A percentile compares a stretch with the other conserved stretches of the same genome.
Evolutionary conservation across 2,888 invertebrate species (phyloP).

Genomic region (Apoda limacodes): DNA sequence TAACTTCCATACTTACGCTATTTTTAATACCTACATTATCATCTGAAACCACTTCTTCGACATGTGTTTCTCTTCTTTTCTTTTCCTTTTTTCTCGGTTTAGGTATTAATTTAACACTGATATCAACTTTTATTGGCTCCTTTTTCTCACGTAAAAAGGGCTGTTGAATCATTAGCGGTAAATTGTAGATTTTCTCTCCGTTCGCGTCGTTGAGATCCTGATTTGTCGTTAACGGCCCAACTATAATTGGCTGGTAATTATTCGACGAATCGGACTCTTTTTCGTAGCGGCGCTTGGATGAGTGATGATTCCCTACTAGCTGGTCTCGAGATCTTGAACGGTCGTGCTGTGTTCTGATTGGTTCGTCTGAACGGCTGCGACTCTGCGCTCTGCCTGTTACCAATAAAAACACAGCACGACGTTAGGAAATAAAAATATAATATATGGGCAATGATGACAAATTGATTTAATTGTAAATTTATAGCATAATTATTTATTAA

Average conservation of each 20-base stretch:
- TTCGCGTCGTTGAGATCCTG: constrained; percentile 56
- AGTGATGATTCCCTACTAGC: constrained; percentile 40
- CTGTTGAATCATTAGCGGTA: constrained; percentile 68
- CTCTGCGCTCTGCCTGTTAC: constrained; percentile 69
- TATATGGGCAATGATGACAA: constrained; percentile 57
- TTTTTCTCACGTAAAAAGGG: constrained; percentile 73
- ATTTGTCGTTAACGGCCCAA: constrained; percentile 63
- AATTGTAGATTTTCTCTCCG: constrained; percentile 56
- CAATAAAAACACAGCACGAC: constrained; percentile 71
- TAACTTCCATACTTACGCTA: constrained; percentile 58
- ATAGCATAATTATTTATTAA: constrained; percentile 14
- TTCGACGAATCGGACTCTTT: constrained; percentile 72
- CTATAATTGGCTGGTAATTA: constrained; percentile 56
- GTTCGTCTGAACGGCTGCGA: constrained; percentile 65
- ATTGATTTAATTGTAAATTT: constrained; percentile 15
- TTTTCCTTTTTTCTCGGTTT: constrained; percentile 63
- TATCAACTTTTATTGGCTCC: constrained; percentile 82
- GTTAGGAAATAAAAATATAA: constrained; percentile 40
- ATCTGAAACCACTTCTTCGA: constrained; percentile 38
- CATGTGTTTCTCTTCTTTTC: constrained; percentile 39
- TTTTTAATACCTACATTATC: constrained; percentile 45
- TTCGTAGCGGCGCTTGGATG: constrained; percentile 58
- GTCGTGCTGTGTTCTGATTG: constrained; percentile 70
- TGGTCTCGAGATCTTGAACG: constrained; percentile 51
- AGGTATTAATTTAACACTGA: constrained; percentile 80